These are phyloP conservation scores for Echinops telfairi DNA, from an alignment of 2,113 vertebrate genomes.

Conservation along the genomic window DNA sequence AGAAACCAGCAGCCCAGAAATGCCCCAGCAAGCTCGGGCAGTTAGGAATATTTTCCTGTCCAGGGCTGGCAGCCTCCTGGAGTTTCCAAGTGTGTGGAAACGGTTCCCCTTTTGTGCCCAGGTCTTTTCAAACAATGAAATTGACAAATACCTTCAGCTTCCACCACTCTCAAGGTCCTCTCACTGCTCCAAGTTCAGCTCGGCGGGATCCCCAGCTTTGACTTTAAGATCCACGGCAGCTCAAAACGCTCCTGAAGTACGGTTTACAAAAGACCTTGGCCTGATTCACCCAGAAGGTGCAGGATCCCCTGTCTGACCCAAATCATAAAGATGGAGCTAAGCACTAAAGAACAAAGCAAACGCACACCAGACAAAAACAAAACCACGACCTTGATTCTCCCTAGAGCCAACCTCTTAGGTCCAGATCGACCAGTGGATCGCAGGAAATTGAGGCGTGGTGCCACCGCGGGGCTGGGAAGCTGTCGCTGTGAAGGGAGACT, in stretches of 20 bases:
- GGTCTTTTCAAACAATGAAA: conserved; percentile 70
- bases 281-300: conserved; percentile 66
- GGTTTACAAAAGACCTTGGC: conserved; percentile 76
- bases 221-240: conserved; percentile 72
- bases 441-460: conserved; percentile 77
- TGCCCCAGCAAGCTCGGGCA: conserved; percentile 84
- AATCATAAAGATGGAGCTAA: conserved; percentile 33
- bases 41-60: conserved; percentile 84
- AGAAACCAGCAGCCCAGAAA: conserved; percentile 88
- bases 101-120: conserved; percentile 70
- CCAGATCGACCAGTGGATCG: conserved; percentile 83
- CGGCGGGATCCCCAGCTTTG: conserved; percentile 66
- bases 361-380: no score
- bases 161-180: conserved; percentile 76
- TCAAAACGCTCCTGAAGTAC: conserved; percentile 72
- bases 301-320: conserved; percentile 74
- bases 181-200: conserved; percentile 44
- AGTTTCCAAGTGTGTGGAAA: conserved; percentile 81
- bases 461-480: conserved; percentile 74
- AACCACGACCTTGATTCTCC: conserved; percentile 47
- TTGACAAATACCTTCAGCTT: conserved; percentile 72
- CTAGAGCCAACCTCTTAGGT: conserved; percentile 75
- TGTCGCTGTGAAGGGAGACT: conserved; percentile 84
- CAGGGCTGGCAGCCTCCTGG: conserved; percentile 73
- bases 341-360: not conserved